These are phyloP conservation scores for Molanna angustata DNA, from an alignment of 2,888 invertebrate genomes.

Conservation along the genomic window DNA sequence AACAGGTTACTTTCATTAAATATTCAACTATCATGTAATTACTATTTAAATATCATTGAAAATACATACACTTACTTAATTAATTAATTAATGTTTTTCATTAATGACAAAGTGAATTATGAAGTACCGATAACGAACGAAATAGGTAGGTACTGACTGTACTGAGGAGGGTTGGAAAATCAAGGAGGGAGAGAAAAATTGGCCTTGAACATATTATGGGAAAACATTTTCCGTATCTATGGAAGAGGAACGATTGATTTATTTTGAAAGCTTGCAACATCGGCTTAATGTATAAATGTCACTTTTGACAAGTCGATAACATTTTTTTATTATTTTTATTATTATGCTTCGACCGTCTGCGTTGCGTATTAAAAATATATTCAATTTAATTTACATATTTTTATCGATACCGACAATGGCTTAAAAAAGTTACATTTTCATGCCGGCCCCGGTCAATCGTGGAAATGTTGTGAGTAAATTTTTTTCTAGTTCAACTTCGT, in stretches of 20 bases:
- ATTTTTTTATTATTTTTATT: conserved; percentile 17
- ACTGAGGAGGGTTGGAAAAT: no score
- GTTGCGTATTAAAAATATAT: conserved; percentile 10
- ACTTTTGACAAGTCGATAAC: conserved; percentile 24
- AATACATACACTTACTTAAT: no score
- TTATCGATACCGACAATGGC: conserved; percentile 21
- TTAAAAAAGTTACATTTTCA: conserved; percentile 32
- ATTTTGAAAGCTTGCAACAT: conserved; percentile 2
- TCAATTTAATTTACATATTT: conserved; percentile 13
- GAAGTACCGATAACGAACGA: no score
- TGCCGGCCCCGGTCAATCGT: conserved; percentile 50
- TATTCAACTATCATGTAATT: no score
- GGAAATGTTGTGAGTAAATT: conserved; percentile 48
- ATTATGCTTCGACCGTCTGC: conserved; percentile 14
- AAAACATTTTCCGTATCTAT: no score
- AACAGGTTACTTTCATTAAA: no score
- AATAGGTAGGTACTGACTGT: no score
- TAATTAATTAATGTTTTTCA: no score
- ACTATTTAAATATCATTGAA: no score
- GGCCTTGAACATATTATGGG: no score
- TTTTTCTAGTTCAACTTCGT: not conserved
- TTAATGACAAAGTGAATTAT: no score
- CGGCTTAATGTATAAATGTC: conserved; percentile 18
- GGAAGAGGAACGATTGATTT: not conserved
- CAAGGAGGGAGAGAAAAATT: no score